A percentile compares a stretch with the other conserved stretches of the same genome.
Evolutionary conservation across 1,140 invertebrate genomes (phyloP).

Genomic region (Phymorhynchus buccinoides): DNA sequence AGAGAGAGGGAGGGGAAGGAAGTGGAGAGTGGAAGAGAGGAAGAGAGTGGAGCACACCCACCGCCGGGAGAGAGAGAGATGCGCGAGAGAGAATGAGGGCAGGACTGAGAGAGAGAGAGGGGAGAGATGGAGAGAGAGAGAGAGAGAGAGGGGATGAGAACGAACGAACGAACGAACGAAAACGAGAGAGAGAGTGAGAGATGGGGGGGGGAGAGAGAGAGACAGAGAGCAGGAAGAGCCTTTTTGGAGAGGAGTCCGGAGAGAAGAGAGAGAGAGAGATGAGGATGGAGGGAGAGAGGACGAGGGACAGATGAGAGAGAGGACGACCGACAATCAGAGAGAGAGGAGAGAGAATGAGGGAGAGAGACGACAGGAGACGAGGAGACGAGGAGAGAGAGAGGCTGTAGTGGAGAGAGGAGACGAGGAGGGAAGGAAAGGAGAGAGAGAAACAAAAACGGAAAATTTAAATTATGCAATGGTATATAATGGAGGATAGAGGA

Average conservation of each 20-base stretch:
- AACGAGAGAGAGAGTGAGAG: neutral
- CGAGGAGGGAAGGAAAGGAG: neutral
- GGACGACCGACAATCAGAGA: too few species aligned
- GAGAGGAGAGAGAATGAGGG: neutral
- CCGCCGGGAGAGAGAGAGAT: neutral
- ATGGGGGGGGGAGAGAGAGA: neutral
- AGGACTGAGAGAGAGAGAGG: slow-evolving; percentile 28
- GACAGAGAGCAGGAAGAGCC: too few species aligned
- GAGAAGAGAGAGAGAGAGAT: neutral
- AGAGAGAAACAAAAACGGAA: neutral
- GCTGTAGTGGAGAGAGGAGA: too few species aligned
- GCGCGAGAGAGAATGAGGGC: slow-evolving; percentile 20
- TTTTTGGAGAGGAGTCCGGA: too few species aligned
- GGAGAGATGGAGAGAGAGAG: neutral
- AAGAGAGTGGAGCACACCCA: too few species aligned
- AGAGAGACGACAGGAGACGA: neutral
- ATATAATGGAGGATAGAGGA: too few species aligned
- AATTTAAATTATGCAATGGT: too few species aligned
- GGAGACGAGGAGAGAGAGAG: neutral
- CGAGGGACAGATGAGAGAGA: neutral
- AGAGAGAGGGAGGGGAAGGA: slow-evolving; percentile 12
- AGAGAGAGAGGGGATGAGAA: neutral
- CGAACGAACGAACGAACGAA: too few species aligned
- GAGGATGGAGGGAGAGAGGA: neutral
- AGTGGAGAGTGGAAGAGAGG: neutral